Evolutionary conservation across 1,140 invertebrate species (phyloP), one percentile per base, ranked within the genome.

Genomic region (Copidosoma floridanum): DNA sequence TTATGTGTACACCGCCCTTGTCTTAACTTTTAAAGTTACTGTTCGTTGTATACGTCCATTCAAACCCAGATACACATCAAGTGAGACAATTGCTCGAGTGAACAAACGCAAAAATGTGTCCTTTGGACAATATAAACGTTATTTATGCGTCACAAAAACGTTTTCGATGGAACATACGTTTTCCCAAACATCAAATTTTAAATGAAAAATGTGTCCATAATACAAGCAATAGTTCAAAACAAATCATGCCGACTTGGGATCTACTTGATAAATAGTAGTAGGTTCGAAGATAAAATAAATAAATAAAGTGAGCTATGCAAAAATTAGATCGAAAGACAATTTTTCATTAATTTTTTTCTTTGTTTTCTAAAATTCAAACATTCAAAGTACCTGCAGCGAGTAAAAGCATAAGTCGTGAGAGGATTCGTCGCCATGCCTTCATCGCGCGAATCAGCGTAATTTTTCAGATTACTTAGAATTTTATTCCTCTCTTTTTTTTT

Each of bases 301-400:
- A 56, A 62, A 62, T 56, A 62, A 62, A 62, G 38, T 51, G 53
- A 62, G 47, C 60, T 62, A 51, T n/a, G n/a, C 43, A 50, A 48
- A 61, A 56, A n/a, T 53, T 54, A 37, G n/a, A n/a, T n/a, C 20
- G 51, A 61, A 48, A 56, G 51, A 48, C 14, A 50, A 47, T 55
- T 40, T 61, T 61, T 61, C 52, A 61, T 61, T 61, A 55, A 50
- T 56, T 61, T 61, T 54, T 48, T 4, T 37, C 2, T 40, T 43
- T 54, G 7, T 54, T 54, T 40, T 54, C n/a, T 10, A 27, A 41
- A 43, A 18, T 54, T 44, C 23, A n/a, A n/a, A 44, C 26, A 32
- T 18, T 29, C 24, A 4, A 12, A 38, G 44, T 52, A 52, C 14
- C 12, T 38, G 12, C 18, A 14, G 7, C 3, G 23, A 6, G 21